Evolutionary conservation across 2,888 invertebrate genomes (phyloP).

Genomic region (Caradrina clavipalpis): DNA sequence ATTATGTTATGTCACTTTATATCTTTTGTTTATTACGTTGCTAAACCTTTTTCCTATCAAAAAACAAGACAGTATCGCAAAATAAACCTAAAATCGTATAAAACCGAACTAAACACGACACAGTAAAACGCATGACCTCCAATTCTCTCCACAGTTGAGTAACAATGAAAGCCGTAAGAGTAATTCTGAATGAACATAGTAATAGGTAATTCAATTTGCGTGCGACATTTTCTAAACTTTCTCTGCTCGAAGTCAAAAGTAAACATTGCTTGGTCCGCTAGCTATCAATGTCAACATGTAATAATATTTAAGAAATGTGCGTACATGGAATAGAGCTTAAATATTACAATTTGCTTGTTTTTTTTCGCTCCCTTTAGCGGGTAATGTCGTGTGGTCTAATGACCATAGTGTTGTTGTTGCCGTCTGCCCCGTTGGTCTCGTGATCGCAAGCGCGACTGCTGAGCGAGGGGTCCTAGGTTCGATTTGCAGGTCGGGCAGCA

Average conservation of each 20-base stretch:
- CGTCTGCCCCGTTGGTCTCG: too few relatives aligned
- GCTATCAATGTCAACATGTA: conserved; percentile 44
- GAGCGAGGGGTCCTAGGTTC: too few relatives aligned
- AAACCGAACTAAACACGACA: not conserved
- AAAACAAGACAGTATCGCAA: too few relatives aligned
- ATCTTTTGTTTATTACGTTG: too few relatives aligned
- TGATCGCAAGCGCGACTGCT: too few relatives aligned
- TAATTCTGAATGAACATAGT: conserved; percentile 15
- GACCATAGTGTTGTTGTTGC: too few relatives aligned
- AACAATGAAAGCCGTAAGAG: conserved; percentile 39
- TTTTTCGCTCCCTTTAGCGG: conserved; percentile 11
- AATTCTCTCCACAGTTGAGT: conserved; percentile 36
- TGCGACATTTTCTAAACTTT: conserved; percentile 56
- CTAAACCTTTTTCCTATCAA: too few relatives aligned
- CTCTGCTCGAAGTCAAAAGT: conserved; percentile 51
- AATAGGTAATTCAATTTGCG: conserved; percentile 60
- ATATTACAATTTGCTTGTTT: not conserved
- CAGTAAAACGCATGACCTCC: conserved; percentile 37
- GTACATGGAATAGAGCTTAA: not conserved
- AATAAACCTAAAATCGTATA: too few relatives aligned
- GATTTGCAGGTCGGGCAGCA: too few relatives aligned
- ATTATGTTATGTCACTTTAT: too few relatives aligned
- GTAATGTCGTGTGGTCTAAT: not conserved
- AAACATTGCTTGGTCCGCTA: conserved; percentile 32
- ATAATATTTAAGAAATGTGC: conserved; percentile 43